These are phyloP conservation scores for Pelobates fuscus DNA, from an alignment of 2,113 vertebrate genomes.

Conservation along the genomic window DNA sequence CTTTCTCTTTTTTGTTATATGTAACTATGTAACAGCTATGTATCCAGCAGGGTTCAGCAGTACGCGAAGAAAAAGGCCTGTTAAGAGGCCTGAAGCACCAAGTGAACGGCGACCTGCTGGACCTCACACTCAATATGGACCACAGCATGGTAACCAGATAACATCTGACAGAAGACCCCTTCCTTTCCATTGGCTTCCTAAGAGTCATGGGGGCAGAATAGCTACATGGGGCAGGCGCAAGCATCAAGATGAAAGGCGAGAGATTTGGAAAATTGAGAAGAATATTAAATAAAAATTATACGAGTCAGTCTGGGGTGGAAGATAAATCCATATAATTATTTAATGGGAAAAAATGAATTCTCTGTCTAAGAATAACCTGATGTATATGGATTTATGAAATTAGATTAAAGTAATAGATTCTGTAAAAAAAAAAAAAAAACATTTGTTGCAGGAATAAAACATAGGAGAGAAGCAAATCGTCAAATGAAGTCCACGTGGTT, in stretches of 20 bases:
- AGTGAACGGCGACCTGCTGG: background rate
- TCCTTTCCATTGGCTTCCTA: constrained; percentile 10
- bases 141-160: background rate
- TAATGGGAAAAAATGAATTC: constrained; percentile 18
- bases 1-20: too few relatives aligned
- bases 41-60: constrained; percentile 11
- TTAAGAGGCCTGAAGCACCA: background rate
- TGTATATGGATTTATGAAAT: constrained; percentile 44
- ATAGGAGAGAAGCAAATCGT: too few relatives aligned
- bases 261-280: constrained; percentile 2
- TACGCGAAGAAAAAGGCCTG: constrained; percentile 24
- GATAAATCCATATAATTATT: constrained; percentile 4
- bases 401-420: constrained; percentile 44
- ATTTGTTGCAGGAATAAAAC: too few relatives aligned
- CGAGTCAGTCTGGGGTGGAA: background rate
- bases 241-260: constrained; percentile 1
- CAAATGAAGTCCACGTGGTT: too few relatives aligned
- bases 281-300: background rate
- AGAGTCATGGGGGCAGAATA: constrained; percentile 11
- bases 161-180: background rate
- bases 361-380: constrained; percentile 37
- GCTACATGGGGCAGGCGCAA: constrained; percentile 23
- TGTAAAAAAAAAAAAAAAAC: too few relatives aligned
- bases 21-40: too few relatives aligned
- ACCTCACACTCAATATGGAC: background rate